phyloP scores from a whole-genome alignment of 1,140 invertebrate species.

The Diachasmimorpha longicaudata region DNA sequence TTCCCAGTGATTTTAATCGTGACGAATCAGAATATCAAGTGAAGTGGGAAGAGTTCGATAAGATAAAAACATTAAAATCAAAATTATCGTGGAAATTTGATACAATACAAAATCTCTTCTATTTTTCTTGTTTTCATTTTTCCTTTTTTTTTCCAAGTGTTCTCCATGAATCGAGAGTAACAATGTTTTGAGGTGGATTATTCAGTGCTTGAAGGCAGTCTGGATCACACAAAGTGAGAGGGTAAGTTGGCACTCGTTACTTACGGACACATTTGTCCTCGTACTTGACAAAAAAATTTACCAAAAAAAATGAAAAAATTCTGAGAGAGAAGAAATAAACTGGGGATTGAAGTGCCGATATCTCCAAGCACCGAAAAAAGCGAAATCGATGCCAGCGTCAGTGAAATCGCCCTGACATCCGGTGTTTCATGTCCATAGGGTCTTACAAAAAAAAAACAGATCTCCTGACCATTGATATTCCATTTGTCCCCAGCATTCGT shows the following conservation, averaged over 20 bases:
- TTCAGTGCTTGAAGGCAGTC: not conserved
- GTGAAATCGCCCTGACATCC: slow-evolving; percentile 22
- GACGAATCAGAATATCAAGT: not conserved
- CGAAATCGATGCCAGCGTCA: not conserved
- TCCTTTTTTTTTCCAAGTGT: not conserved
- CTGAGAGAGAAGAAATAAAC: not conserved
- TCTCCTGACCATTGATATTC: not conserved
- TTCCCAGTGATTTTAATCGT: not conserved
- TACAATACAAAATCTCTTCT: not conserved
- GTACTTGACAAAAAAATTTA: not conserved
- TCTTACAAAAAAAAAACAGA: slow-evolving; percentile 1
- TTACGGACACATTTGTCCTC: not conserved
- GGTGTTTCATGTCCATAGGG: slow-evolving; percentile 16
- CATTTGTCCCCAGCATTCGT: not conserved
- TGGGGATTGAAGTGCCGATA: not conserved
- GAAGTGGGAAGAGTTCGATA: not conserved
- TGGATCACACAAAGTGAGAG: not conserved
- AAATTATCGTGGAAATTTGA: too few species aligned
- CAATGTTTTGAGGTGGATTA: not conserved
- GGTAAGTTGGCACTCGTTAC: not conserved
- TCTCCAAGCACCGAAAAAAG: not conserved
- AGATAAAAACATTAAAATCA: not conserved
- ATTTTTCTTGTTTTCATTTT: not conserved
- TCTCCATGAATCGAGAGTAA: not conserved
- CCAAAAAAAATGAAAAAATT: not conserved